Conservation (phyloP, 2,797 vertebrate genomes). For the Neostethus bicornis region DNA sequence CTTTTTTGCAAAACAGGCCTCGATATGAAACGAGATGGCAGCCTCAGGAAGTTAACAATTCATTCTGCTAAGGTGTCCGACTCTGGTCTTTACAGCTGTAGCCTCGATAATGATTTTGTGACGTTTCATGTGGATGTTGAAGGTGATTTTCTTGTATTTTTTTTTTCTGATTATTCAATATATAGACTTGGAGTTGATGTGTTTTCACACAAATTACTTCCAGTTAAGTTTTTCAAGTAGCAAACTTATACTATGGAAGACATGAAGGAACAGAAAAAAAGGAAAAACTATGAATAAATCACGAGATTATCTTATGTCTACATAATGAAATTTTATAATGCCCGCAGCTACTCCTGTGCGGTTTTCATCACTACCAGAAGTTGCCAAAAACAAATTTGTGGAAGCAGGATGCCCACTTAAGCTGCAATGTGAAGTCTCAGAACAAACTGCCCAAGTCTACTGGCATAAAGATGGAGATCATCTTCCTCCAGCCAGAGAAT, state of each 20-base stretch:
- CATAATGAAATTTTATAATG: slow-evolving; percentile 55
- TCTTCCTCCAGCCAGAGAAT: slow-evolving; percentile 64
- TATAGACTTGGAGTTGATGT: neutral
- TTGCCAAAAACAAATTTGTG: slow-evolving; percentile 75
- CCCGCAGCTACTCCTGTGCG: slow-evolving; percentile 72
- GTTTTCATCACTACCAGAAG: slow-evolving; percentile 76
- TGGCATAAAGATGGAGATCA: slow-evolving; percentile 90
- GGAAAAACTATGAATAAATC: slow-evolving; percentile 15
- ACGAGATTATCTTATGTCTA: slow-evolving; percentile 26
- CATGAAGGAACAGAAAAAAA: slow-evolving; percentile 1
- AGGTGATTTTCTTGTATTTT: slow-evolving; percentile 72
- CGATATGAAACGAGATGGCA: slow-evolving; percentile 76
- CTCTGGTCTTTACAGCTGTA: slow-evolving; percentile 80
- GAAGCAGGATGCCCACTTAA: slow-evolving; percentile 79
- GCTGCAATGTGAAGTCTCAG: slow-evolving; percentile 88
- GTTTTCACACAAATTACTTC: slow-evolving; percentile 9
- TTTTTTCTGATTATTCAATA: slow-evolving; percentile 12
- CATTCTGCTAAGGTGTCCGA: slow-evolving; percentile 76
- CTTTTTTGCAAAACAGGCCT: slow-evolving; percentile 76
- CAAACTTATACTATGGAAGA: neutral
- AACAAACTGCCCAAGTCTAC: slow-evolving; percentile 70
- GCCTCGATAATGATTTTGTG: slow-evolving; percentile 69
- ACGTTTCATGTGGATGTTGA: slow-evolving; percentile 78
- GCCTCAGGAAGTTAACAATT: slow-evolving; percentile 73
- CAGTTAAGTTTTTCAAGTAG: neutral